These are phyloP conservation scores for Tupaia tana DNA, from an alignment of 2,113 vertebrate genomes.

Conservation along the genomic window DNA sequence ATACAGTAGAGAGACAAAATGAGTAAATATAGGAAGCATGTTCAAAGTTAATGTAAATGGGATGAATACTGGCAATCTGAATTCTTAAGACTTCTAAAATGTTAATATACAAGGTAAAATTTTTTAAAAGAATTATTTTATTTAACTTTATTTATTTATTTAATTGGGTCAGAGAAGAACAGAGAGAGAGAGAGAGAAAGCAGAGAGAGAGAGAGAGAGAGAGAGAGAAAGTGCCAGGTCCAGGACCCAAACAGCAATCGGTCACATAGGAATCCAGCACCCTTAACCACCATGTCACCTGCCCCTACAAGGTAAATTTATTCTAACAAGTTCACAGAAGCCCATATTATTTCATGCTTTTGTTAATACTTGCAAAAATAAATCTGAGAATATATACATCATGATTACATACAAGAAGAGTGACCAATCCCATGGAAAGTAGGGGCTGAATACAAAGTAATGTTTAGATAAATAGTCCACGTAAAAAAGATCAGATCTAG, in stretches of 20 bases:
- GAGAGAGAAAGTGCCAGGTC: too few relatives aligned
- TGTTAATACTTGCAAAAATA: neutral
- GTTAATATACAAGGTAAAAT: neutral
- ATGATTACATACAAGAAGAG: neutral
- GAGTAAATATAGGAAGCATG: neutral
- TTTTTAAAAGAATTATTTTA: too few relatives aligned
- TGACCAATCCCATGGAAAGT: neutral
- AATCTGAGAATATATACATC: neutral
- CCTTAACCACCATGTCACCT: too few relatives aligned
- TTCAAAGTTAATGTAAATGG: neutral
- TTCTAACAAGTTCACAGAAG: neutral
- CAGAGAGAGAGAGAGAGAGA: too few relatives aligned
- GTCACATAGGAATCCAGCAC: too few relatives aligned
- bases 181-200: too few relatives aligned
- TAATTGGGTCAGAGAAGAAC: too few relatives aligned
- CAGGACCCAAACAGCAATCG: too few relatives aligned
- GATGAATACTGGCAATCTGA: neutral
- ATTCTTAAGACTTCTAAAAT: neutral
- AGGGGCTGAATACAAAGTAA: conserved; percentile 2
- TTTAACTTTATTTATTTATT: too few relatives aligned
- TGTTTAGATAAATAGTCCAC: neutral
- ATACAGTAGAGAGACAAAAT: neutral
- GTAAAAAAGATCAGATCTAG: neutral
- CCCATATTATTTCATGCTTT: neutral
- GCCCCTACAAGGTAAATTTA: neutral